Evolutionary conservation across 2,888 invertebrate species (phyloP).

Genomic region (Macroteleia sp.): DNA sequence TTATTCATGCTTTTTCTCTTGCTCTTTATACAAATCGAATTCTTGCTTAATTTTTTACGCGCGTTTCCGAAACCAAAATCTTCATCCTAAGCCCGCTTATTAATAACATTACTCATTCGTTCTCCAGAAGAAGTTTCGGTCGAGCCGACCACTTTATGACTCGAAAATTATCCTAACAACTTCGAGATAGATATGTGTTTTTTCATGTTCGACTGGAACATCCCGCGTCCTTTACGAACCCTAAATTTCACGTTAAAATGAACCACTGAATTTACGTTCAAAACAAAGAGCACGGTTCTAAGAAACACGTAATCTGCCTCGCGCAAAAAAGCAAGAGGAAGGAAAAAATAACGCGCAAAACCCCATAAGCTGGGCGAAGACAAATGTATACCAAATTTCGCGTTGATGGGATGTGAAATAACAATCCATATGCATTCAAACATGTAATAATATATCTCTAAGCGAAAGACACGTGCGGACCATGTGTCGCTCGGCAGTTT

Average conservation of each 20-base stretch:
- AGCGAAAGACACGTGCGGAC: constrained; percentile 46
- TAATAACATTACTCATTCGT: constrained; percentile 33
- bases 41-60: background rate
- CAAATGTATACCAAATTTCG: constrained; percentile 33
- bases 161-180: constrained; percentile 43
- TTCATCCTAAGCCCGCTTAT: constrained; percentile 12
- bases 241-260: constrained; percentile 31
- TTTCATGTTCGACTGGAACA: constrained; percentile 1
- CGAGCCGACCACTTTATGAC: constrained; percentile 36
- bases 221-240: constrained; percentile 17
- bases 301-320: constrained; percentile 33
- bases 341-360: constrained; percentile 14
- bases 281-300: constrained; percentile 31
- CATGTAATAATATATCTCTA: constrained; percentile 52
- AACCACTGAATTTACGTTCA: constrained; percentile 21
- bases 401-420: constrained; percentile 30
- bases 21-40: constrained; percentile 29
- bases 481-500: constrained; percentile 56
- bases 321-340: background rate
- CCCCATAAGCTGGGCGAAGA: constrained; percentile 12
- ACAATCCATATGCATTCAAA: constrained; percentile 47
- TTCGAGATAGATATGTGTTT: constrained; percentile 8
- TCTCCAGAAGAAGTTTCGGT: background rate
- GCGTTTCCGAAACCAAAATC: background rate
- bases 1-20: constrained; percentile 20